Conservation (phyloP, 2,888 invertebrate genomes). For the Hermaeophaga mercurialis region DNA sequence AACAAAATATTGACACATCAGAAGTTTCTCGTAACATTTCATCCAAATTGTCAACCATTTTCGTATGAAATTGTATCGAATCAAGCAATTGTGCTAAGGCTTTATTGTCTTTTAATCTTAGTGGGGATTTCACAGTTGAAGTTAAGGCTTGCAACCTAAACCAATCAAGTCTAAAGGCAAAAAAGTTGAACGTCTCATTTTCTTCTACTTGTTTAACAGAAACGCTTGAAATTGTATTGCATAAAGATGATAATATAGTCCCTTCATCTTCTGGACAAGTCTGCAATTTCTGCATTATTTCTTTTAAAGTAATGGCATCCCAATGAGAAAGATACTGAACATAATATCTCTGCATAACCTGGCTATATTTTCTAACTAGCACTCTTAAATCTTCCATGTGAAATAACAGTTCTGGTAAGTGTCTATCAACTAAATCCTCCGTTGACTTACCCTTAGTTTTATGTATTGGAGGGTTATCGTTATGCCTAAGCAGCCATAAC, state of each 20-base stretch:
- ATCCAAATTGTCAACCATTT: slow-evolving; percentile 97
- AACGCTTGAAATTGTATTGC: slow-evolving; percentile 83
- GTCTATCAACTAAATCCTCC: slow-evolving; percentile 94
- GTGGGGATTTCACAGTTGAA: slow-evolving; percentile 80
- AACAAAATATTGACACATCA: slow-evolving; percentile 96
- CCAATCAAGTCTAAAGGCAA: slow-evolving; percentile 93
- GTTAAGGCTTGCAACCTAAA: slow-evolving; percentile 94
- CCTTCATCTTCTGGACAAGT: slow-evolving; percentile 94
- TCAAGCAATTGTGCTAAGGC: slow-evolving; percentile 92
- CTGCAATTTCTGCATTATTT: slow-evolving; percentile 79
- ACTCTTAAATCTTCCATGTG: slow-evolving; percentile 97
- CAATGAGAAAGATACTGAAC: slow-evolving; percentile 96
- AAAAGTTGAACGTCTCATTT: slow-evolving; percentile 93
- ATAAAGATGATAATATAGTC: slow-evolving; percentile 89
- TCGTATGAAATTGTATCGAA: slow-evolving; percentile 94
- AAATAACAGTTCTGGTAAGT: slow-evolving; percentile 94
- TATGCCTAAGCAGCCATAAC: slow-evolving; percentile 93
- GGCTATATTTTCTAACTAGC: slow-evolving; percentile 90
- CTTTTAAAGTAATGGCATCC: slow-evolving; percentile 90
- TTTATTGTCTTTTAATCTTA: slow-evolving; percentile 80
- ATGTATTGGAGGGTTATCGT: slow-evolving; percentile 90
- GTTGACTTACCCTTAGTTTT: slow-evolving; percentile 81
- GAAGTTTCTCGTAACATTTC: slow-evolving; percentile 96
- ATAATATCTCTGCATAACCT: slow-evolving; percentile 83
- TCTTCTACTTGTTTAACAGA: slow-evolving; percentile 96